Conservation (phyloP, 1,140 invertebrate species). For the Solen grandis region DNA sequence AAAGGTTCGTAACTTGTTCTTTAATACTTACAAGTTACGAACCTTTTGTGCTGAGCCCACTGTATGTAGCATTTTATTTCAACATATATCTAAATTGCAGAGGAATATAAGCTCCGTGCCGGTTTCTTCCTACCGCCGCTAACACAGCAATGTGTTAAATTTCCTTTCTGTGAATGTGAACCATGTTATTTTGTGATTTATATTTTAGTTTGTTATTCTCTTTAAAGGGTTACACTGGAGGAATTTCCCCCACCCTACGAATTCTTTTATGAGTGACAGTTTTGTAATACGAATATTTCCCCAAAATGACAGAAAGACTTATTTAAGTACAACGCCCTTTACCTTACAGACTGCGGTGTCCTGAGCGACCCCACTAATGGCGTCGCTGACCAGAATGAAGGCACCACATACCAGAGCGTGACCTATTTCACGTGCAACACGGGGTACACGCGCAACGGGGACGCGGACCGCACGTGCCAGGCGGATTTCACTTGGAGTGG, state of each 20-base stretch:
- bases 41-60: not conserved
- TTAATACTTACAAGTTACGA: not conserved
- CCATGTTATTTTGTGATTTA: no score
- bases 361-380: conserved; percentile 17
- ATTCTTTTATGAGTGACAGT: no score
- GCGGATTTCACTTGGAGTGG: conserved; percentile 11
- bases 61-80: not conserved
- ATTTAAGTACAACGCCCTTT: no score
- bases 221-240: no score
- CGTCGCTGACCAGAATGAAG: not conserved
- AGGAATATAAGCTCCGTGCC: not conserved
- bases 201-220: no score
- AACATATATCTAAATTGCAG: not conserved
- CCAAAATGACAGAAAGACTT: no score
- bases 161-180: conserved; percentile 8
- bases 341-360: conserved; percentile 21
- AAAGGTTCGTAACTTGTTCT: not conserved
- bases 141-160: conserved; percentile 14
- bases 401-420: conserved; percentile 4
- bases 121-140: no score
- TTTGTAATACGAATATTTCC: no score
- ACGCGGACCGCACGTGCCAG: conserved; percentile 12
- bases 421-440: conserved; percentile 35
- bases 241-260: no score
- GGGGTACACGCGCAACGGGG: conserved; percentile 26